Conservation (phyloP, 2,888 invertebrate species). For the Punctoribates punctum region DNA sequence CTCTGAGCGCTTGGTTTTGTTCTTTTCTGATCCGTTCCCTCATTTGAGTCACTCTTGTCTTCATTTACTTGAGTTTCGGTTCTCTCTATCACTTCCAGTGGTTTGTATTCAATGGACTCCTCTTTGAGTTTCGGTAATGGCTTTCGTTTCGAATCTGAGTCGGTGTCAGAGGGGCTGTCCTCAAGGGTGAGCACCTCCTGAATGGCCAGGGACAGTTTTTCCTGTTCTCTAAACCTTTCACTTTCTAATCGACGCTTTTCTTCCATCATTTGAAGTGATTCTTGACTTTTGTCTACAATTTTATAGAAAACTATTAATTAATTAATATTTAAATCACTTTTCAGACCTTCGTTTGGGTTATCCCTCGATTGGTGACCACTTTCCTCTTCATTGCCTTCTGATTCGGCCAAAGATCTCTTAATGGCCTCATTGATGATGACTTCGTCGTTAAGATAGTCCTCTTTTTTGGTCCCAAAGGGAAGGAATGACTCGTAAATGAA, state of each 20-base stretch:
- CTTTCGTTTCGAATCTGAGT: not conserved
- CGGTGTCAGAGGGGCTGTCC: not conserved
- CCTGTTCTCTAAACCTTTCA: constrained; percentile 18
- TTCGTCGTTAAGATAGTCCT: constrained; percentile 52
- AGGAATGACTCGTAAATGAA: constrained; percentile 49
- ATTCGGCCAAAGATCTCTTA: constrained; percentile 51
- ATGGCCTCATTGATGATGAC: constrained; percentile 62
- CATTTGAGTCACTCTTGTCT: too few species aligned
- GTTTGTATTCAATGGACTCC: not conserved
- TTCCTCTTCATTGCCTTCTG: not conserved
- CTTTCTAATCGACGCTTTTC: constrained; percentile 20
- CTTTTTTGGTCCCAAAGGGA: constrained; percentile 51
- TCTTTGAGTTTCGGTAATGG: not conserved
- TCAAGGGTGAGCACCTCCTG: constrained; percentile 19
- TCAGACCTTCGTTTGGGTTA: not conserved
- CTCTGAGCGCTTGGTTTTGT: too few species aligned
- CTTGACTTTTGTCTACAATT: not conserved
- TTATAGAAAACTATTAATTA: not conserved
- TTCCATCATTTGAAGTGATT: not conserved
- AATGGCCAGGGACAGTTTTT: constrained; percentile 31
- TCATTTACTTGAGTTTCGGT: not conserved
- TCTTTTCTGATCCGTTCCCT: too few species aligned
- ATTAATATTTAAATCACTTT: not conserved
- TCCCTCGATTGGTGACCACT: not conserved
- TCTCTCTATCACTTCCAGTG: not conserved